phyloP scores from a whole-genome alignment of 2,888 invertebrate genomes.

The Brenthis ino region DNA sequence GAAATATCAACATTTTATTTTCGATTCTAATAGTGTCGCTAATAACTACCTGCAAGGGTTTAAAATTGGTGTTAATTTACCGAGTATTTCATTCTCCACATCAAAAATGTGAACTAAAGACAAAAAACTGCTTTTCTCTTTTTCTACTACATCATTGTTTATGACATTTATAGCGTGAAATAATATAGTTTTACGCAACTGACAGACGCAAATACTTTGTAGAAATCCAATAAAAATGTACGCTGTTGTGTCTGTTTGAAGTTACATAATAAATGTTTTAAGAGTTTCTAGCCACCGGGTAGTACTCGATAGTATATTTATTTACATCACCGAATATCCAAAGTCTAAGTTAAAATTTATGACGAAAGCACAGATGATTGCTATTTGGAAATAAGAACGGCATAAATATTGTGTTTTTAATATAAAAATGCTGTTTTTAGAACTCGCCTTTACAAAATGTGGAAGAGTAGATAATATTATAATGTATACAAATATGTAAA shows the following conservation, averaged over 20 bases:
- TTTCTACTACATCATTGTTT: background rate
- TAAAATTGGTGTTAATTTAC: too few species aligned
- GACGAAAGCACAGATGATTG: background rate
- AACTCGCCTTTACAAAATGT: constrained; percentile 2
- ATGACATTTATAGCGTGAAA: constrained; percentile 5
- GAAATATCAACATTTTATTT: background rate
- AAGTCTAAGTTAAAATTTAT: background rate
- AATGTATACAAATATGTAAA: too few species aligned
- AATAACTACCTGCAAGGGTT: too few species aligned
- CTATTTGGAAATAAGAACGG: constrained; percentile 1
- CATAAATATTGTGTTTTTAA: constrained; percentile 1
- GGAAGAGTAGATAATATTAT: too few species aligned
- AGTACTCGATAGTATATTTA: constrained; percentile 8
- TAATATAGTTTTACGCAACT: constrained; percentile 20
- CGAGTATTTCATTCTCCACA: too few species aligned
- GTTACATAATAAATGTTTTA: constrained; percentile 26
- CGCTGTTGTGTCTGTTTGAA: constrained; percentile 24
- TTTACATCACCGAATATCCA: constrained; percentile 8
- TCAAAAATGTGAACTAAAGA: background rate
- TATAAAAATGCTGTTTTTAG: background rate
- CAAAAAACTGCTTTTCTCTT: background rate
- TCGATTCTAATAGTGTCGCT: background rate
- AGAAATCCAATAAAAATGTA: constrained; percentile 32
- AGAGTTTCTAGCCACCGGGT: constrained; percentile 19
- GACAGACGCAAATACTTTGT: constrained; percentile 16